A percentile compares a stretch with the other conserved stretches of the same genome.
Evolutionary conservation across 2,113 vertebrate genomes (phyloP).

Genomic region (Gallinago jamesoni): DNA sequence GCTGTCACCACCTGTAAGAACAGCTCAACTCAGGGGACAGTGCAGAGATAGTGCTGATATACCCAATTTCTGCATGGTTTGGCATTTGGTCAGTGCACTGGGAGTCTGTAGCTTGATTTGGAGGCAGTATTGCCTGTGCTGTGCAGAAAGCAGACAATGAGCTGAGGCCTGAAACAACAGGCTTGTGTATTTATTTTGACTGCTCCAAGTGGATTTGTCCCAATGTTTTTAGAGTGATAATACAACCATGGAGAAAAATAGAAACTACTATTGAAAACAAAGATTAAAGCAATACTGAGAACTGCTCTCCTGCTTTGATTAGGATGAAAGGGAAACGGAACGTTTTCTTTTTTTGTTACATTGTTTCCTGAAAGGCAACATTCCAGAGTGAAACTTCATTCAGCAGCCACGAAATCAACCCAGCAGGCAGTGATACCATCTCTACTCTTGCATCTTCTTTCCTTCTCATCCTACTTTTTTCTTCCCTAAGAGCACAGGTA

Average conservation of each 20-base stretch:
- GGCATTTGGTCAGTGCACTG: neutral
- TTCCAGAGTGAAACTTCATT: neutral
- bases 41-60: neutral
- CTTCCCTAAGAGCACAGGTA: neutral
- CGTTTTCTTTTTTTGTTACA: neutral
- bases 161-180: neutral
- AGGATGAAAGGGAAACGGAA: conserved; percentile 7
- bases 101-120: neutral
- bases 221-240: neutral
- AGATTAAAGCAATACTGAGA: conserved; percentile 11
- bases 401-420: neutral
- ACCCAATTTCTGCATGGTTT: neutral
- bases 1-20: neutral
- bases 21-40: neutral
- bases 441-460: neutral
- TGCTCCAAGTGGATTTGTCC: neutral
- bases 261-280: neutral
- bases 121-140: neutral
- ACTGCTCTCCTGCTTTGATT: conserved; percentile 9
- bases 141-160: neutral
- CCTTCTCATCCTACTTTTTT: neutral
- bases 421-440: neutral
- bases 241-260: neutral
- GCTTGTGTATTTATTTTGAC: neutral
- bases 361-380: neutral